These are phyloP conservation scores for Calameuta filiformis DNA, from an alignment of 2,888 invertebrate genomes.

Conservation along the genomic window DNA sequence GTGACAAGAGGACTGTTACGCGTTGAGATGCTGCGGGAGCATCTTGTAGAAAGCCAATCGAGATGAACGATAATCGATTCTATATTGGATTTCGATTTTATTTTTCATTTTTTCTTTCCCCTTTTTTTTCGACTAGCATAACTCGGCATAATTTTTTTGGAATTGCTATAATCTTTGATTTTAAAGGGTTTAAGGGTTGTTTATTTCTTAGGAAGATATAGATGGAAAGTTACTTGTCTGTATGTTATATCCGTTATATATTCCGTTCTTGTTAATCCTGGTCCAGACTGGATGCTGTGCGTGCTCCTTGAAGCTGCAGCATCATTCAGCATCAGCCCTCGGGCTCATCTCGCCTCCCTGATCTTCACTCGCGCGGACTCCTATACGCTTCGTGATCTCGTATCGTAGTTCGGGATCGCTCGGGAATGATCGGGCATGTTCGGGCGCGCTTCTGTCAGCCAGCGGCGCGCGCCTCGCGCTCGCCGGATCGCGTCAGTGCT, in stretches of 20 bases:
- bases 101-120: background rate
- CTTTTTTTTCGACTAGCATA: background rate
- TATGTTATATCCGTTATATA: background rate
- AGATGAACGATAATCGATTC: background rate
- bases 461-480: slow-evolving; percentile 49
- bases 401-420: slow-evolving; percentile 28
- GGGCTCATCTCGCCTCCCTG: slow-evolving; percentile 1
- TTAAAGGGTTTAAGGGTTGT: background rate
- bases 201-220: background rate
- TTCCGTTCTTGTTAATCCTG: background rate
- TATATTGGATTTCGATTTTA: background rate
- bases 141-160: background rate
- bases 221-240: background rate
- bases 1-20: slow-evolving; percentile 36
- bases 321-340: background rate
- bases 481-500: slow-evolving; percentile 43
- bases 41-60: slow-evolving; percentile 10
- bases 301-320: background rate
- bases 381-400: background rate
- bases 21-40: slow-evolving; percentile 7
- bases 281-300: background rate
- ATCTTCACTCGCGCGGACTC: slow-evolving; percentile 11
- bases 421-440: slow-evolving; percentile 43
- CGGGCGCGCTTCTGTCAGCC: slow-evolving; percentile 34
- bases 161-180: background rate